Base-by-base conservation (phyloP, 2,797 vertebrate species). In the Austrolebias charrua region DNA sequence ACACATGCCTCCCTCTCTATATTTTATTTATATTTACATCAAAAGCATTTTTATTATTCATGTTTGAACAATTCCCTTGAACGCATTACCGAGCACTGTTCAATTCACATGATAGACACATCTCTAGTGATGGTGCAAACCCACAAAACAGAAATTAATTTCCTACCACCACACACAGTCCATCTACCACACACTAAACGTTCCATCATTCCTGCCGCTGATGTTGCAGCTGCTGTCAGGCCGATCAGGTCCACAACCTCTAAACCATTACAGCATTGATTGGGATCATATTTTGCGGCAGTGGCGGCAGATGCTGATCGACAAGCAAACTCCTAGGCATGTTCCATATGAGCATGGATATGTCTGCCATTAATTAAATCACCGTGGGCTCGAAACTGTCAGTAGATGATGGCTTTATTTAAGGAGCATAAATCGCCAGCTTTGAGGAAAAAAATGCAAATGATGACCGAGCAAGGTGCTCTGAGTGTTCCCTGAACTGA, bases 201-300 rank as follows among this genome's bases (percentile, higher is more conserved):
- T 66, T 75, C 53, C 62, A 78, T 80, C 71, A 76, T 67, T 80
- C 48, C 55, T 66, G 66, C 55, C 67, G 6, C 55, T 51, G 66
- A 66, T 50, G 60, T 13, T 45, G 53, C 64, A 45, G 50, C 48
- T 72, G 70, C 76, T 80, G 84, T 76, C 76, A 80, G 66, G 47
- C 73, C 73, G 77, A 89, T 87, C 79, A 63, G 78, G 73, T 82
- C 71, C 64, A 19, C 49, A 66, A 69, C 60, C 77, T 78, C 54
- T 40, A 55, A 85, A 69, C 75, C 77, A 79, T 86, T 84, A 81
- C 71, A 77, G 42, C 80, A 75, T 79, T 88, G 86, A 90, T 88
- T 87, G 74, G 72, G 83, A 82, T 86, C 80, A 88, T 89, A 84
- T 85, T 89, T 85, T 79, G 69, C 80, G 65, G 77, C 74, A 57